Evolutionary conservation across 2,797 vertebrate species (phyloP), one percentile per base, ranked within the genome.

Genomic region (Anguilla anguilla): DNA sequence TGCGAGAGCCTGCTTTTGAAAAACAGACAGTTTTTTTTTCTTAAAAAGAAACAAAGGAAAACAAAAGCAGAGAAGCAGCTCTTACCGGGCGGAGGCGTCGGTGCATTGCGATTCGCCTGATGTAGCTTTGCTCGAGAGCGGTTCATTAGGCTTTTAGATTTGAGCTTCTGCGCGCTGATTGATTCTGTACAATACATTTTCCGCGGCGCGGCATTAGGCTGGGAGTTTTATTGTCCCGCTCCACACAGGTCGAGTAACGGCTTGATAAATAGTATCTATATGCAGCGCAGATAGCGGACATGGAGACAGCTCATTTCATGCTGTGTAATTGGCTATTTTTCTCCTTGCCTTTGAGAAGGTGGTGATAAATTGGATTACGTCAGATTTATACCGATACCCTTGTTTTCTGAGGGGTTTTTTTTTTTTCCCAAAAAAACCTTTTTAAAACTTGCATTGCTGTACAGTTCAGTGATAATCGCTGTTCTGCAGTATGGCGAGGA

Each of bases 301-400:
- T 39, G 57, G 64, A 81, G 64, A 84, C 49, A 84, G 28, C 86
- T 84, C 61, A 57, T 87, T 87, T 84, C 61, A 83, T 57, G 49
- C 61, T 15, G 22, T 55, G 82, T 84, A 55, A 84, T 84, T 87
- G 19, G 49, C 31, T 87, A 39, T 57, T 84, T 84, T 83, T 83
- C 49, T 84, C 83, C 31, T 84, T 59, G 84, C 64, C 59, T 85
- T 61, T 59, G 35, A 35, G 82, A 84, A 87, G 61, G 43, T 55
- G 86, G 51, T 84, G 86, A 84, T 72, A 19, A 53, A 87, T 87
- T 87, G 64, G 51, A 87, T 53, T 87, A 87, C 25, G 49, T 28
- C 22, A 57, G 61, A 22, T 13, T 57, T 25, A 11, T 55, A 84
- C 28, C 51, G 49, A 72, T 43, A 35, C n/a, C 51, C 49, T 84